These are phyloP conservation scores for Anastatus disparis DNA, from an alignment of 1,140 invertebrate genomes.

Conservation along the genomic window DNA sequence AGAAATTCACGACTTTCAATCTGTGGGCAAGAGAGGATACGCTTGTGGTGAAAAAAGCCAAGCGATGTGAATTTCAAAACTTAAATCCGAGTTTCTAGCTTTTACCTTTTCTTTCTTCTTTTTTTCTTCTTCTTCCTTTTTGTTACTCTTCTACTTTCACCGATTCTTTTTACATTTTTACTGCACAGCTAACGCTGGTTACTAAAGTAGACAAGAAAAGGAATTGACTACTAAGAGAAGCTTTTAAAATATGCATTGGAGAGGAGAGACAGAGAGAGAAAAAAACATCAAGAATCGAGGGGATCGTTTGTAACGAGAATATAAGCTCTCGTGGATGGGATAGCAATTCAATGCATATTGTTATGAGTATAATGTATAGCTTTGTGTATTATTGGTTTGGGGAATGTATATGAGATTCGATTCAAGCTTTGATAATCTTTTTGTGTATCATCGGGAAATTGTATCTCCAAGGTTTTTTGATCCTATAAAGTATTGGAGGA, in stretches of 20 bases:
- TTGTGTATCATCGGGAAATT: no score
- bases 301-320: not conserved
- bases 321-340: not conserved
- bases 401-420: no score
- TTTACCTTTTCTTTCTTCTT: constrained; percentile 1
- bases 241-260: constrained; percentile 35
- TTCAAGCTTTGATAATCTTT: no score
- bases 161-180: no score
- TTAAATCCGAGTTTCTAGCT: not conserved
- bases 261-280: no score
- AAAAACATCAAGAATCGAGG: not conserved
- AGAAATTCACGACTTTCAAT: constrained; percentile 12
- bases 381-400: no score
- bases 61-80: not conserved
- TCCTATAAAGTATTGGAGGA: no score
- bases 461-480: no score
- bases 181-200: not conserved
- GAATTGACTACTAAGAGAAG: not conserved
- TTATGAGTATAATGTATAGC: not conserved
- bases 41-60: not conserved
- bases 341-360: not conserved
- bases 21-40: not conserved
- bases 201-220: not conserved
- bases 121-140: not conserved
- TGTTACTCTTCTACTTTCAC: no score